Evolutionary conservation across 2,113 vertebrate genomes (phyloP).

Genomic region (Chlorodrepanis virens): DNA sequence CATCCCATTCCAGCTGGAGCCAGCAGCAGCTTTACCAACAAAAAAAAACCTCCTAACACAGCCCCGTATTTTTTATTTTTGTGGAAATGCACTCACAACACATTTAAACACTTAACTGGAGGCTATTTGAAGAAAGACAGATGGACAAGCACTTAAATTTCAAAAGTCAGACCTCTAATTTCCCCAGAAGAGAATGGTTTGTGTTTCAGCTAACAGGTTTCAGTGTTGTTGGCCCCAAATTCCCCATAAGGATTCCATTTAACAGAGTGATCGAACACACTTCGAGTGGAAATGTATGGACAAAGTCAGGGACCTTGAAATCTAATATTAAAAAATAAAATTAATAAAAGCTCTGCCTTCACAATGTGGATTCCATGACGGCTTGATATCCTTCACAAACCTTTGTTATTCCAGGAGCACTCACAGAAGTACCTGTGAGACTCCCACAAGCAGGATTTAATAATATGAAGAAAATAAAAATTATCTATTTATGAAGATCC

Average conservation of each 20-base stretch:
- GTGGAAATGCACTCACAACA: constrained; percentile 51
- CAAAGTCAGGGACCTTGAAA: constrained; percentile 53
- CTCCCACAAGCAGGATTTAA: background rate
- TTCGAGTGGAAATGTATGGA: constrained; percentile 50
- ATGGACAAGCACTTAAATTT: constrained; percentile 66
- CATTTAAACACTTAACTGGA: constrained; percentile 67
- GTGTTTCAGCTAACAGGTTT: constrained; percentile 71
- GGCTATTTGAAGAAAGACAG: constrained; percentile 73
- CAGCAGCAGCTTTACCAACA: constrained; percentile 29
- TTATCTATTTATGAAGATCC: background rate
- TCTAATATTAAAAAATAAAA: background rate
- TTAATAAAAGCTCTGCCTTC: background rate
- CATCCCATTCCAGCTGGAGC: background rate
- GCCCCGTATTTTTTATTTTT: background rate
- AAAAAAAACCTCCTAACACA: background rate
- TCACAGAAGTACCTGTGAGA: background rate
- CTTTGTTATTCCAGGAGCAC: background rate
- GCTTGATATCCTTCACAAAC: background rate
- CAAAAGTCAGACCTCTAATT: constrained; percentile 65
- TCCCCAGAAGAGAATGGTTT: constrained; percentile 63
- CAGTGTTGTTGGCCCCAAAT: constrained; percentile 65
- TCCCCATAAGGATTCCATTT: constrained; percentile 76
- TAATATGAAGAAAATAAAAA: background rate
- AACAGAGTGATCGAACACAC: constrained; percentile 64
- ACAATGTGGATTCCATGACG: background rate